Conservation (phyloP, 2,888 invertebrate species). For the Temnothorax unifasciatus region DNA sequence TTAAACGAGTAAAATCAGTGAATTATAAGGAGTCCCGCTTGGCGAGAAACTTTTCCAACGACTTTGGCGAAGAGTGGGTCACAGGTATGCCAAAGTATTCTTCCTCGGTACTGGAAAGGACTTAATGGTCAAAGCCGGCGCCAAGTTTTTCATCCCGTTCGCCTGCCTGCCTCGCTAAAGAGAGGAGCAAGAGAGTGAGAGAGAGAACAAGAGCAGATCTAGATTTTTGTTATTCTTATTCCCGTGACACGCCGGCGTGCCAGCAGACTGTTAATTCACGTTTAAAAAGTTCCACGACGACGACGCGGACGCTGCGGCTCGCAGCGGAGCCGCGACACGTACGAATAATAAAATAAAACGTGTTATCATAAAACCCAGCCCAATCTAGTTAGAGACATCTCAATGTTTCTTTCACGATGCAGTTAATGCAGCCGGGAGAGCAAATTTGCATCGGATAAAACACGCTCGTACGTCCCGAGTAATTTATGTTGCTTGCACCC, state of each 20-base stretch:
- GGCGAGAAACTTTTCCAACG: conserved; percentile 61
- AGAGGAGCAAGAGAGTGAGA: neutral
- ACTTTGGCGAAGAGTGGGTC: conserved; percentile 66
- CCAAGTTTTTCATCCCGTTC: conserved; percentile 65
- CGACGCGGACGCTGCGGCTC: neutral
- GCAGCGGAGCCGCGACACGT: neutral
- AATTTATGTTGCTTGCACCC: neutral
- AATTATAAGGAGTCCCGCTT: conserved; percentile 47
- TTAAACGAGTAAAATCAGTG: conserved; percentile 51
- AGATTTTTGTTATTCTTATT: conserved; percentile 66
- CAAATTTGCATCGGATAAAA: conserved; percentile 22
- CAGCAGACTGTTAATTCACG: conserved; percentile 68
- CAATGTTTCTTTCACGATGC: conserved; percentile 23
- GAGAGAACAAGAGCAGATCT: conserved; percentile 8
- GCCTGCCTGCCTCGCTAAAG: neutral
- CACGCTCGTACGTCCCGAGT: neutral
- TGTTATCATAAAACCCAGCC: conserved; percentile 28
- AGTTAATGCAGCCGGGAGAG: conserved; percentile 21
- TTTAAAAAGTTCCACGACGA: conserved; percentile 41
- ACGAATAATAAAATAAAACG: conserved; percentile 57
- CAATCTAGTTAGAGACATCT: conserved; percentile 25
- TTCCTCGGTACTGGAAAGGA: conserved; percentile 58
- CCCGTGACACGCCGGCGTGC: conserved; percentile 39
- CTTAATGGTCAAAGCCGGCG: conserved; percentile 73
- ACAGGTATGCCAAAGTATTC: conserved; percentile 67